phyloP scores from a whole-genome alignment of 2,797 vertebrate genomes.

The Lemur catta region DNA sequence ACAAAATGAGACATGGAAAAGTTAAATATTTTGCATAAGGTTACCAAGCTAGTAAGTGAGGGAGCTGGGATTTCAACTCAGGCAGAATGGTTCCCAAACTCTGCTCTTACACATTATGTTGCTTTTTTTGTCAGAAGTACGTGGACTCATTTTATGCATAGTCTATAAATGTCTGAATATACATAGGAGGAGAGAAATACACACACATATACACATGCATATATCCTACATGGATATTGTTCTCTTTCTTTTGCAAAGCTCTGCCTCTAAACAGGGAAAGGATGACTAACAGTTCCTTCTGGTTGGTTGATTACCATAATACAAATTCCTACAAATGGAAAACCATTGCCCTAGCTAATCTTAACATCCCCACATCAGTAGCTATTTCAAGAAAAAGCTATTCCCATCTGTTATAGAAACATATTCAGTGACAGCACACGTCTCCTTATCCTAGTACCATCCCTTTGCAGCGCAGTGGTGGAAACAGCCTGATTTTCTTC shows the following conservation, averaged over 20 bases:
- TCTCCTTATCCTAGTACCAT: slow-evolving; percentile 38
- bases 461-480: neutral
- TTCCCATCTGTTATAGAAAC: slow-evolving; percentile 74
- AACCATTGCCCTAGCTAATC: slow-evolving; percentile 72
- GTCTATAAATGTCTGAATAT: neutral
- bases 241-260: slow-evolving; percentile 44
- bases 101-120: neutral
- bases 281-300: slow-evolving; percentile 75
- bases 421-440: slow-evolving; percentile 34
- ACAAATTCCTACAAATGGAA: slow-evolving; percentile 72
- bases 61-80: neutral
- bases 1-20: neutral
- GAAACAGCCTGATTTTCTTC: slow-evolving; percentile 2
- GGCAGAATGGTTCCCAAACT: neutral
- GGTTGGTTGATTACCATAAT: slow-evolving; percentile 74
- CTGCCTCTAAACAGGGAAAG: slow-evolving; percentile 67
- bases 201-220: neutral
- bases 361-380: slow-evolving; percentile 71
- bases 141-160: neutral
- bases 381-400: slow-evolving; percentile 76
- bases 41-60: neutral
- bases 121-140: slow-evolving; percentile 20
- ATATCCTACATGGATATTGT: slow-evolving; percentile 10
- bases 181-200: neutral
- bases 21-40: neutral